Evolutionary conservation across 1,140 invertebrate genomes (phyloP), one percentile per base, ranked within the genome.

Genomic region (Proales similis): DNA sequence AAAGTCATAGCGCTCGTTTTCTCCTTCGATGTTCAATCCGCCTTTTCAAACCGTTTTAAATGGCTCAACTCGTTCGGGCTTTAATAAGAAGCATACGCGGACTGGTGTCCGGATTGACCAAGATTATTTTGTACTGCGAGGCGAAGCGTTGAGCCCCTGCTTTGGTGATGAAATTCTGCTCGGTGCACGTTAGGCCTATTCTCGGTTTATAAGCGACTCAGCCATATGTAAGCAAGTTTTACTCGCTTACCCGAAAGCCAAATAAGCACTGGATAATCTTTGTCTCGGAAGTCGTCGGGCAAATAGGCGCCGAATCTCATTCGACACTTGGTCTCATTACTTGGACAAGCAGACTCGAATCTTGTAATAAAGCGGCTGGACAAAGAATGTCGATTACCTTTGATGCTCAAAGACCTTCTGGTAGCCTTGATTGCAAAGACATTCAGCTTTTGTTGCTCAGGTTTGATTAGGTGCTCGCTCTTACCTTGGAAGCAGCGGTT

Each of bases 81-180:
- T 12, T 2, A 33, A 63, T 17, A 12, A 64, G 46, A 12, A 38
- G 76, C 75, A 76, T 76, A 81, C 84, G 80, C 5, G 94, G 94
- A 70, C 91, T 96, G 0, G 94, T 98, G 71, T 98, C 94, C 4
- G 93, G 91, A 66, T 84, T 84, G 2, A 98, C 86, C 39, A 96
- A 81, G 65, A 90, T 82, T 1, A 94, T 74, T 11, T 84, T 83
- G 72, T 87, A 78, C 71, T 91, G 77, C 22, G 87, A 79, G 46
- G 91, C 91, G 70, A 83, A 84, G 74, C 81, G 81, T 78, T 98
- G 94, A 66, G 86, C 85, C 32, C 91, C 92, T 46, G 90, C 83
- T 79, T 99, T 99, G 48, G 87, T 83, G 47, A 95, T 86, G 72
- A 96, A 95, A 79, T 98, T 98, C 68, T 89, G 83, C 74, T 98